Base-by-base conservation (phyloP, 2,797 vertebrate genomes). In the Myripristis jacobus region DNA sequence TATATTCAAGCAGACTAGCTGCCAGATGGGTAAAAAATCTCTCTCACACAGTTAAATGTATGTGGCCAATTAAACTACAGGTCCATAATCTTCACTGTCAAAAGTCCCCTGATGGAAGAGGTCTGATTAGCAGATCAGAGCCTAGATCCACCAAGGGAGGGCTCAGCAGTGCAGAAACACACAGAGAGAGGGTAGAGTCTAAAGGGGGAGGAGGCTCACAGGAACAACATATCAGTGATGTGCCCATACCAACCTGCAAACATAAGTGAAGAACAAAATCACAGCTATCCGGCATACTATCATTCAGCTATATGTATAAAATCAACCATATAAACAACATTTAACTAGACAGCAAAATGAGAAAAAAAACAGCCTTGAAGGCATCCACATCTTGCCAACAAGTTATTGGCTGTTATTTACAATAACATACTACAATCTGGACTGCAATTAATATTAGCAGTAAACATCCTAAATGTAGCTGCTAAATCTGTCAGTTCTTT, bases 71-170 rank as follows among this genome's bases (percentile, higher is more conserved):
- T 10, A 58, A 67, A 64, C 15, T 16, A 19, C 10, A 6, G 31
- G 55, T 27, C 54, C 34, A 70, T 70, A 15, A 25, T 44, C 43
- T 12, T 61, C 62, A 72, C 52, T 79, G 62, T 56, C 66, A 79
- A 21, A 41, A 24, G 56, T 61, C 53, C 57, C 38, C 65, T 81
- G 69, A 79, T 74, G 25, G 19, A 75, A 74, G 70, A 64, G 63
- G 44, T 53, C 54, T 66, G 38, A 79, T 78, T 55, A 72, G 46
- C n/a, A 38, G 21, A 79, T 60, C 50, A n/a, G 21, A 51, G 27
- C 24, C 34, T 10, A 53, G 12, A 58, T 48, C 15, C 22, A 25
- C 47, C 3, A 10, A 61, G 22, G 19, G 55, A 66, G 16, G 4
- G 29, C 29, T 31, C 29, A 31, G 2, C 11, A 29, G 22, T 18